Percentiles rank a stretch among this genome's conserved stretches.
Conservation (phyloP, 2,113 vertebrate genomes). For the Calidris pugnax region DNA sequence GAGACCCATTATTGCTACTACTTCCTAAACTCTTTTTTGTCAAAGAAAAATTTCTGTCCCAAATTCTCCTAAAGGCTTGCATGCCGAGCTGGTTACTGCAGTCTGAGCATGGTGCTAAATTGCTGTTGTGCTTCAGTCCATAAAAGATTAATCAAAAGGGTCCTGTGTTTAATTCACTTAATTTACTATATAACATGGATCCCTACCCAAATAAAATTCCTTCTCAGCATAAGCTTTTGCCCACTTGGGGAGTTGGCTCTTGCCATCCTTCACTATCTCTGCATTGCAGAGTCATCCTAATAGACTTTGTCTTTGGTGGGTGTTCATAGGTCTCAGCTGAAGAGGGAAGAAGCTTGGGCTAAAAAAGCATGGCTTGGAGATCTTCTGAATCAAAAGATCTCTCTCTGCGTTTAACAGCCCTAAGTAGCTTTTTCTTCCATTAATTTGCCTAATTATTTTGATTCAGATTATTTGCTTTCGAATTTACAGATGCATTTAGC, state of each 20-base stretch:
- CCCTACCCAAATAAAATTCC: neutral
- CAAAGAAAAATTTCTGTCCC: neutral
- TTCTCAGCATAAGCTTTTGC: neutral
- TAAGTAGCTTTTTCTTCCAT: neutral
- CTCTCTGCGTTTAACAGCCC: neutral
- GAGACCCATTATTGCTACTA: neutral
- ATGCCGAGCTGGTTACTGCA: neutral
- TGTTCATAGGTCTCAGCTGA: neutral
- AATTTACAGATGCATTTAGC: neutral
- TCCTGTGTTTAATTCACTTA: neutral
- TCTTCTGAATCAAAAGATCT: neutral
- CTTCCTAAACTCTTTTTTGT: neutral
- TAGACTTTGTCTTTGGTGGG: neutral
- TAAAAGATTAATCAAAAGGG: neutral
- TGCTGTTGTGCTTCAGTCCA: neutral
- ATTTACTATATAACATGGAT: neutral
- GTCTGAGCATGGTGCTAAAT: neutral
- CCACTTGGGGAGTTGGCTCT: neutral
- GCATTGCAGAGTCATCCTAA: neutral
- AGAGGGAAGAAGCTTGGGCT: neutral
- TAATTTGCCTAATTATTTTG: neutral
- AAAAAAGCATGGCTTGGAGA: neutral
- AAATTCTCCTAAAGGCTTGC: neutral
- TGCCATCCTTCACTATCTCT: neutral
- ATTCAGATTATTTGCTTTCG: neutral